These are phyloP conservation scores for Takifugu rubripes DNA, from an alignment of 2,797 vertebrate species.

Conservation along the genomic window DNA sequence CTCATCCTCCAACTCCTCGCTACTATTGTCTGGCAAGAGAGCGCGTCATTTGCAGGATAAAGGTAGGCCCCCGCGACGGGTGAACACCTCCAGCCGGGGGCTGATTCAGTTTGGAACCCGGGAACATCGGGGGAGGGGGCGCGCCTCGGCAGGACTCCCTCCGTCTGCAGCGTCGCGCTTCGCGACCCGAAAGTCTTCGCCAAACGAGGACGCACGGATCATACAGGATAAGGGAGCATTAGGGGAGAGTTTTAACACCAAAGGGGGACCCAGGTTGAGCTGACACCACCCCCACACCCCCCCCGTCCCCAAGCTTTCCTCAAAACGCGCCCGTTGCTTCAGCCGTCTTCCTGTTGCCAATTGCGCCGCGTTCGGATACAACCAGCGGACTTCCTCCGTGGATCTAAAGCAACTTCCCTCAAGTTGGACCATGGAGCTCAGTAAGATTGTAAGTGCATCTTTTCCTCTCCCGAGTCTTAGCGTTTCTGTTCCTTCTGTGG, in stretches of 20 bases:
- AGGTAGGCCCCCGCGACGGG: constrained; percentile 36
- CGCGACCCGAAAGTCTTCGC: constrained; percentile 44
- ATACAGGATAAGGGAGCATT: constrained; percentile 12
- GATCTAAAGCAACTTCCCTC: constrained; percentile 15
- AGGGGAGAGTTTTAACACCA: constrained; percentile 61
- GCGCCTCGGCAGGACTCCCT: too few relatives aligned
- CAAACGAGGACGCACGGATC: constrained; percentile 28
- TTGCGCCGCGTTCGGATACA: constrained; percentile 41
- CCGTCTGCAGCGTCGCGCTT: constrained; percentile 23
- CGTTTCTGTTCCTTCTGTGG: constrained; percentile 10
- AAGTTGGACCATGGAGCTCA: constrained; percentile 70
- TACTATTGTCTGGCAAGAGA: constrained; percentile 58
- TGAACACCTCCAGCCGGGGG: background rate
- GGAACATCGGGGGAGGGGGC: too few relatives aligned
- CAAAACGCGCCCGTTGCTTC: constrained; percentile 53
- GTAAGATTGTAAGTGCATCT: constrained; percentile 74
- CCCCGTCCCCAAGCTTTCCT: constrained; percentile 33
- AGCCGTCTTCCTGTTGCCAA: constrained; percentile 50
- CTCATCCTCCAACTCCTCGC: constrained; percentile 51
- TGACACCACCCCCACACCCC: constrained; percentile 57
- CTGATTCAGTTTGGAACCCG: too few relatives aligned
- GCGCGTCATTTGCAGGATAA: constrained; percentile 65
- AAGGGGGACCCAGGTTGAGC: constrained; percentile 80
- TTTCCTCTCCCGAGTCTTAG: background rate
- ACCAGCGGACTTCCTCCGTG: constrained; percentile 20